Conservation (phyloP, 1,140 invertebrate genomes). For the Temnothorax curvispinosus region DNA sequence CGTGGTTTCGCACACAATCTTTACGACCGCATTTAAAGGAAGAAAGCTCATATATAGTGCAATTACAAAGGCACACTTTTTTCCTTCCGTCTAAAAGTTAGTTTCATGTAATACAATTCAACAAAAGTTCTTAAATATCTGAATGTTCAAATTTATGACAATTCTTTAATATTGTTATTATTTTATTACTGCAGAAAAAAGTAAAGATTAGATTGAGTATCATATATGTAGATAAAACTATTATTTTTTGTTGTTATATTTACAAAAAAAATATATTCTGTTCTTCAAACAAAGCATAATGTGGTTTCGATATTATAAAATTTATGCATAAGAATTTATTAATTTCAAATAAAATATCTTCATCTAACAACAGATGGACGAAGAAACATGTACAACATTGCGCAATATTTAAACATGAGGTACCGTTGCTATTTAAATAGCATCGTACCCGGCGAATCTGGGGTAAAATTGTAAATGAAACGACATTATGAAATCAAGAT, state of each 20-base stretch:
- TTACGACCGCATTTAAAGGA: not conserved
- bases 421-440: not conserved
- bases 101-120: not conserved
- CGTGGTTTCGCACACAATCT: not conserved
- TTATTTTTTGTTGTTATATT: not conserved
- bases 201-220: not conserved
- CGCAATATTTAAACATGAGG: not conserved
- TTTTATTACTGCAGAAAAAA: not conserved
- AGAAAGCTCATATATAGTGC: not conserved
- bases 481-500: conserved; percentile 16
- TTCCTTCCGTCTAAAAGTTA: not conserved
- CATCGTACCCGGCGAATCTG: not conserved
- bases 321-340: too few species aligned
- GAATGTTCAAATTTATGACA: not conserved
- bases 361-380: not conserved
- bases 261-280: not conserved
- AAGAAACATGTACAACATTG: not conserved
- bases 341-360: not conserved
- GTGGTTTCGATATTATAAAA: not conserved
- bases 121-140: not conserved
- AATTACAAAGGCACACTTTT: not conserved
- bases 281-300: not conserved
- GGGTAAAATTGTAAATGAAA: conserved; percentile 7
- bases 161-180: not conserved
- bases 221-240: not conserved